phyloP scores from a whole-genome alignment of 2,113 vertebrate genomes.

The Leiothrix lutea region DNA sequence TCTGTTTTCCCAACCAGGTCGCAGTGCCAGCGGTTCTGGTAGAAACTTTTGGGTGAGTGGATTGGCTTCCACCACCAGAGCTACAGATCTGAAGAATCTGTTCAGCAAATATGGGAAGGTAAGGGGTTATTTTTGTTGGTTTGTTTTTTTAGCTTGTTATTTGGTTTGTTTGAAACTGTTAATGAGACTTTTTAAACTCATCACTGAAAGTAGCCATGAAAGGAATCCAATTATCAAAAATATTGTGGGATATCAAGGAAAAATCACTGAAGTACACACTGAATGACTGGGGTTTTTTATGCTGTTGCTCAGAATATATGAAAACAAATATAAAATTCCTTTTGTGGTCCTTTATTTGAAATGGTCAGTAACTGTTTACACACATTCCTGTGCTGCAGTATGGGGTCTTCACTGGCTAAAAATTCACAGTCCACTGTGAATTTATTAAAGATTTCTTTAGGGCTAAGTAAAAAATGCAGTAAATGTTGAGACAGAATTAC shows the following conservation, averaged over 20 bases:
- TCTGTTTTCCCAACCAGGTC: constrained; percentile 64
- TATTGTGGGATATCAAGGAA: neutral
- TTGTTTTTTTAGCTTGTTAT: neutral
- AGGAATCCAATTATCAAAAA: neutral
- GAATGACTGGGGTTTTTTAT: neutral
- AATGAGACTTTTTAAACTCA: neutral
- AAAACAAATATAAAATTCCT: neutral
- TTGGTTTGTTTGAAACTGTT: neutral
- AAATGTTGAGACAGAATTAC: neutral
- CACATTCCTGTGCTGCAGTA: neutral
- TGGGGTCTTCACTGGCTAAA: neutral
- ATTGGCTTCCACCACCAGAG: constrained; percentile 94
- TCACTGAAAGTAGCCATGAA: neutral
- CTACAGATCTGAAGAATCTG: constrained; percentile 94
- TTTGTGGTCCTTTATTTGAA: neutral
- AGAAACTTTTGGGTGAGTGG: constrained; percentile 99
- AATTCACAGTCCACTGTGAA: neutral
- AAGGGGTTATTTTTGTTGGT: neutral
- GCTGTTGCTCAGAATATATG: neutral
- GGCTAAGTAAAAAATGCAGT: neutral
- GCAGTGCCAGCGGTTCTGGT: constrained; percentile 71
- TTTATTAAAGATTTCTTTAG: neutral
- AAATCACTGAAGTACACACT: rapidly evolving
- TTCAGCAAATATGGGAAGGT: constrained; percentile 98
- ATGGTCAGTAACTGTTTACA: neutral